Evolutionary conservation across 2,797 vertebrate species (phyloP).

Genomic region (Benthosema pterotum): DNA sequence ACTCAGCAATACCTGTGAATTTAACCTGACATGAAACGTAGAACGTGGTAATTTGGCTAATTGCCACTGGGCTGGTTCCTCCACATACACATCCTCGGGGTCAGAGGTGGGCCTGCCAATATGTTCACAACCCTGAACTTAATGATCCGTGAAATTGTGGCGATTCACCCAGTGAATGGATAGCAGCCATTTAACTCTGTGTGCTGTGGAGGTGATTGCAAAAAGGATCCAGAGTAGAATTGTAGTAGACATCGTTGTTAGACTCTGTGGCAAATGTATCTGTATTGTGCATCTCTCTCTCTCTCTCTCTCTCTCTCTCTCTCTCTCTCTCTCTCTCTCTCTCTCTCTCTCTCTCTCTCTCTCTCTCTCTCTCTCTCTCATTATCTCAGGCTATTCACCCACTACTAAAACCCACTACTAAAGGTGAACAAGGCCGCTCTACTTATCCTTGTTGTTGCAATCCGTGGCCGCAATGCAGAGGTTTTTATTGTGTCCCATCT

Average conservation of each 20-base stretch:
- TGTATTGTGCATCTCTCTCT: constrained; percentile 20
- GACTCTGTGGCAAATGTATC: not conserved
- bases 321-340: constrained; percentile 1
- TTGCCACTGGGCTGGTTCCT: constrained; percentile 28
- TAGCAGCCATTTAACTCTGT: not conserved
- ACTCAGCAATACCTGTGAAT: not conserved
- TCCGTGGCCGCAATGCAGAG: too few species aligned
- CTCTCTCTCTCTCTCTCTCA: too few species aligned
- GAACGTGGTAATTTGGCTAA: not conserved
- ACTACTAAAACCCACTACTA: too few species aligned
- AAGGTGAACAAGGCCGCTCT: too few species aligned
- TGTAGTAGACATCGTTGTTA: too few species aligned
- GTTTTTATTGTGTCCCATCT: constrained; percentile 10
- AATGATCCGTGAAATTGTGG: constrained; percentile 41
- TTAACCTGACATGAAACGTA: not conserved
- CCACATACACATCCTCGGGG: not conserved
- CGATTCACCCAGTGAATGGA: constrained; percentile 3
- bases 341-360: too few species aligned
- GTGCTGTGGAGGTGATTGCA: not conserved
- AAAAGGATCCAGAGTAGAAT: not conserved
- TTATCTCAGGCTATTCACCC: too few species aligned
- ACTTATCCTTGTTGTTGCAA: too few species aligned
- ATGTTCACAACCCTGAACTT: constrained; percentile 21
- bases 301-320: not conserved
- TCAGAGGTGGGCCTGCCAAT: constrained; percentile 21